phyloP scores from a whole-genome alignment of 1,140 invertebrate genomes.

The Bombyx mori region DNA sequence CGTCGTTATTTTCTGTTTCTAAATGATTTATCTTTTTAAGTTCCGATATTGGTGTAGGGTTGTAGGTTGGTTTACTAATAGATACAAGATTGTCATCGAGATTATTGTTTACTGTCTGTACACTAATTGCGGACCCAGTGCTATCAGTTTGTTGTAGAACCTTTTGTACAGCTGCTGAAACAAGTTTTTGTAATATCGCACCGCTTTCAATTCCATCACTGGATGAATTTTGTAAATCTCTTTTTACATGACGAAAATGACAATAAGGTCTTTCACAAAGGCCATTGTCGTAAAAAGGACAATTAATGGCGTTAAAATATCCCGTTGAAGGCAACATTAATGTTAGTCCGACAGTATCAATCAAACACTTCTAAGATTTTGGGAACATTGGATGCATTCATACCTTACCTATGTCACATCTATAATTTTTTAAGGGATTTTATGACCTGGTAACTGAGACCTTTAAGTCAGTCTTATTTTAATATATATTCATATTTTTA shows the following conservation, averaged over 20 bases:
- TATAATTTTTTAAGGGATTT: too few species aligned
- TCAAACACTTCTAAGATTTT: background rate
- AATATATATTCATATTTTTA: too few species aligned
- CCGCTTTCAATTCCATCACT: constrained; percentile 57
- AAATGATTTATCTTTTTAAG: constrained; percentile 56
- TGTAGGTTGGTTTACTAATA: constrained; percentile 53
- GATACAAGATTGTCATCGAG: constrained; percentile 12
- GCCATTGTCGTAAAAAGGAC: constrained; percentile 86
- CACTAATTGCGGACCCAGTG: constrained; percentile 15
- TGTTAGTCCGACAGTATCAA: constrained; percentile 1
- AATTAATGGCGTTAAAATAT: constrained; percentile 85
- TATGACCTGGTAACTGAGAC: too few species aligned
- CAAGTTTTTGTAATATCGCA: constrained; percentile 62
- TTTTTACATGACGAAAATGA: constrained; percentile 87
- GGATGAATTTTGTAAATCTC: constrained; percentile 59
- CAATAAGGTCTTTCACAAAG: constrained; percentile 89
- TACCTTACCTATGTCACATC: too few species aligned
- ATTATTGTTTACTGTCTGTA: constrained; percentile 12
- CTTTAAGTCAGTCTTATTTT: too few species aligned
- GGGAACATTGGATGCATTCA: too few species aligned
- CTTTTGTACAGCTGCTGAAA: constrained; percentile 65
- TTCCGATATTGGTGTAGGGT: constrained; percentile 69
- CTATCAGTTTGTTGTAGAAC: constrained; percentile 56
- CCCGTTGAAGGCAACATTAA: constrained; percentile 89
- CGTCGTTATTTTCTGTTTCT: constrained; percentile 40